phyloP scores from a whole-genome alignment of 2,888 invertebrate genomes.

The Mycalesis mineus region DNA sequence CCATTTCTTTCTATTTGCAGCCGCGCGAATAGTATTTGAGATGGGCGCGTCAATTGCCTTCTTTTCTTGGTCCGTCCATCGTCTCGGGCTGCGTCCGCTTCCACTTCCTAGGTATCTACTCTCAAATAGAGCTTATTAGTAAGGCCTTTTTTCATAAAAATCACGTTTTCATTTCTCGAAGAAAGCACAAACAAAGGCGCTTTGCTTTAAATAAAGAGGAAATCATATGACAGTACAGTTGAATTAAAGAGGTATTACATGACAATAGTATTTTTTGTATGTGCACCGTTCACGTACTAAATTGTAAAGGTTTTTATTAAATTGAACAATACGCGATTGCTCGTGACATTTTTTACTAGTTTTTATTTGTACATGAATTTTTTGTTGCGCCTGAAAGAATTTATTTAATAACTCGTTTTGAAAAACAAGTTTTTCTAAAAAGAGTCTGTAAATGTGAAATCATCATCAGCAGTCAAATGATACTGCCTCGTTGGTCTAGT shows the following conservation, averaged over 20 bases:
- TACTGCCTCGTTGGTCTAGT: too few species aligned
- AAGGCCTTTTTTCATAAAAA: too few species aligned
- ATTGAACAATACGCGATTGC: constrained; percentile 10
- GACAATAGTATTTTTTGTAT: constrained; percentile 62
- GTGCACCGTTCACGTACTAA: constrained; percentile 35
- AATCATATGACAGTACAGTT: constrained; percentile 55
- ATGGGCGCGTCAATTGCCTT: too few species aligned
- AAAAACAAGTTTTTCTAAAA: not conserved
- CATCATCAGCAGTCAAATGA: too few species aligned
- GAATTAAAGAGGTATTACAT: constrained; percentile 57
- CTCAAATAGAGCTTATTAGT: too few species aligned
- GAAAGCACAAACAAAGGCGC: not conserved
- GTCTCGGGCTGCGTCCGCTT: too few species aligned
- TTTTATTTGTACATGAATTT: not conserved
- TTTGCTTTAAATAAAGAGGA: constrained; percentile 44
- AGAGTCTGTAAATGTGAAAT: not conserved
- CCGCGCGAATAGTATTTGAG: too few species aligned
- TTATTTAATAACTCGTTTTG: constrained; percentile 3
- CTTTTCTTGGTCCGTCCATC: too few species aligned
- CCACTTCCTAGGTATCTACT: too few species aligned
- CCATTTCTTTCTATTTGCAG: too few species aligned
- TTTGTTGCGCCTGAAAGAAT: not conserved
- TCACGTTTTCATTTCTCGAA: not conserved
- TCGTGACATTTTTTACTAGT: constrained; percentile 8
- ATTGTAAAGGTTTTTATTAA: constrained; percentile 22